Evolutionary conservation across 2,888 invertebrate genomes (phyloP).

Genomic region (Nymphalis c-album): DNA sequence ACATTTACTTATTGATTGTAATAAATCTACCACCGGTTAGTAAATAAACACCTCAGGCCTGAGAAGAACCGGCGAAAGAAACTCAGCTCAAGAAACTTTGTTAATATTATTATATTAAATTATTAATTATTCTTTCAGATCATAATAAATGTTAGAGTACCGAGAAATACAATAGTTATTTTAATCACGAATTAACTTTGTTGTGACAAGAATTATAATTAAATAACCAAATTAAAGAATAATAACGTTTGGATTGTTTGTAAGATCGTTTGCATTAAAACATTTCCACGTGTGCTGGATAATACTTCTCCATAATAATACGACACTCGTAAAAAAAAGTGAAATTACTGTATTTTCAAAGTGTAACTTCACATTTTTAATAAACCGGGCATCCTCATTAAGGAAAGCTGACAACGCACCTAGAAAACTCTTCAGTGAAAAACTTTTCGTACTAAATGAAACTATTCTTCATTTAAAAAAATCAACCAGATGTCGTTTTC

Average conservation of each 20-base stretch:
- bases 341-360: constrained; percentile 1
- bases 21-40: too few species aligned
- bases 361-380: constrained; percentile 2
- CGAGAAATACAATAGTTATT: too few species aligned
- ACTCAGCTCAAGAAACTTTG: too few species aligned
- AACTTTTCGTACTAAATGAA: constrained; percentile 27
- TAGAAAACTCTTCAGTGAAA: constrained; percentile 27
- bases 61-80: too few species aligned
- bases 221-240: not conserved
- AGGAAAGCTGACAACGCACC: constrained; percentile 26
- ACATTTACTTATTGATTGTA: too few species aligned
- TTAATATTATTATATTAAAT: too few species aligned
- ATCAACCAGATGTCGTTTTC: constrained; percentile 22
- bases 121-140: too few species aligned
- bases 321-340: constrained; percentile 9
- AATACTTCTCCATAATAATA: constrained; percentile 3
- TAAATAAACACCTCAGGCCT: too few species aligned
- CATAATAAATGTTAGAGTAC: too few species aligned
- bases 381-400: constrained; percentile 29
- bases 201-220: not conserved
- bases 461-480: constrained; percentile 27
- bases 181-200: too few species aligned
- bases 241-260: not conserved
- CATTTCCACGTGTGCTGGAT: not conserved
- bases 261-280: not conserved